Conservation (phyloP, 2,888 invertebrate genomes). For the Lithosia quadra region DNA sequence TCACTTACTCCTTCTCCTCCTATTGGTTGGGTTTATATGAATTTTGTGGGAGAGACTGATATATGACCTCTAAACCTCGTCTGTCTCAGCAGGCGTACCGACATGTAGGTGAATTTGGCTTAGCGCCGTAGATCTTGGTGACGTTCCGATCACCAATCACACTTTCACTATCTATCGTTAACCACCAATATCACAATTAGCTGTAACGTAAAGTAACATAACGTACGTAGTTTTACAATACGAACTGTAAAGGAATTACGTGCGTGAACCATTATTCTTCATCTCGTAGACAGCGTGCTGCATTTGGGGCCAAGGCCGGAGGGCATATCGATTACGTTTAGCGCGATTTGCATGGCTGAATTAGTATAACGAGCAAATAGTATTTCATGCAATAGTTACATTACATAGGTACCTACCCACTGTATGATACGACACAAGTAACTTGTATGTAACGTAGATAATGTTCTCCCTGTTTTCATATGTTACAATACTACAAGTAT, state of each 20-base stretch:
- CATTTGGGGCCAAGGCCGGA: constrained; percentile 80
- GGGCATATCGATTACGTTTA: constrained; percentile 76
- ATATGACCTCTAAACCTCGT: no score
- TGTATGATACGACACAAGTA: not conserved
- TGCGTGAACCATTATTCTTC: constrained; percentile 73
- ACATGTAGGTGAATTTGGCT: no score
- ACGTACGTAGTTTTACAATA: constrained; percentile 66
- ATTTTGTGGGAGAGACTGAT: no score
- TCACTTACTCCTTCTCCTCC: no score
- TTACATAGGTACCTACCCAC: constrained; percentile 6
- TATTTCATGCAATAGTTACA: constrained; percentile 42
- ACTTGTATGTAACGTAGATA: not conserved
- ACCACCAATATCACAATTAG: constrained; percentile 49
- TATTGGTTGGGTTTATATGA: no score
- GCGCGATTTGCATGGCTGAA: constrained; percentile 69
- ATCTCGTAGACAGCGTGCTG: constrained; percentile 67
- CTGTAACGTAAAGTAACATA: constrained; percentile 48
- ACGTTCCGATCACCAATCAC: no score
- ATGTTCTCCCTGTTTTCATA: not conserved
- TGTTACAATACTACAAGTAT: no score
- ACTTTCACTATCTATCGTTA: constrained; percentile 1
- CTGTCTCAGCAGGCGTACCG: no score
- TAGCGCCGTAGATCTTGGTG: no score
- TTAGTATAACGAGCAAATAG: constrained; percentile 46
- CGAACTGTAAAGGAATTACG: constrained; percentile 58